Evolutionary conservation across 1,140 invertebrate species (phyloP).

Genomic region (Solen grandis): DNA sequence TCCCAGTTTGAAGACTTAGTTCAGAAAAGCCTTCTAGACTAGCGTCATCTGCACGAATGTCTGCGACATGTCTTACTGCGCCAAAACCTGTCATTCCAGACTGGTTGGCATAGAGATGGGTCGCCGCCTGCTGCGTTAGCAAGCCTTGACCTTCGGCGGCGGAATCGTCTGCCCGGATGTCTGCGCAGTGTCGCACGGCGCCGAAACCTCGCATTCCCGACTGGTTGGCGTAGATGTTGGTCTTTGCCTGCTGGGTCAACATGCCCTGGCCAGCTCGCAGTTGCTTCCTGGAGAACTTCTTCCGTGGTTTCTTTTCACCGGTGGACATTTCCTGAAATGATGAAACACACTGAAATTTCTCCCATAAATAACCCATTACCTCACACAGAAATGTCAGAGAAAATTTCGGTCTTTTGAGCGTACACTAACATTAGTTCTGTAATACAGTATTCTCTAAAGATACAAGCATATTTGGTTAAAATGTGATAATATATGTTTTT

Average conservation of each 20-base stretch:
- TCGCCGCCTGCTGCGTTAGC: constrained; percentile 35
- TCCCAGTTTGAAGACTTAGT: constrained; percentile 96
- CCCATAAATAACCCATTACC: no score
- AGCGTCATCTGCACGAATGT: constrained; percentile 63
- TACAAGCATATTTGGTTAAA: no score
- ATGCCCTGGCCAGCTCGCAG: constrained; percentile 85
- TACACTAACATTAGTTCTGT: no score
- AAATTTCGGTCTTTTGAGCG: no score
- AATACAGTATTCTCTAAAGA: no score
- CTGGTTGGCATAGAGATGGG: constrained; percentile 45
- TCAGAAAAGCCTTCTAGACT: constrained; percentile 85
- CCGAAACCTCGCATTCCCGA: constrained; percentile 70
- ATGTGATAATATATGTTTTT: no score
- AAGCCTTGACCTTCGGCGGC: constrained; percentile 25
- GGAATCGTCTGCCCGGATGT: constrained; percentile 57
- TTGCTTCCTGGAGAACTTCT: constrained; percentile 38
- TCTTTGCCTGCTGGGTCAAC: constrained; percentile 94
- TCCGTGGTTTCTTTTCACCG: constrained; percentile 20
- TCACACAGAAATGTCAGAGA: no score
- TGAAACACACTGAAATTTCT: not conserved
- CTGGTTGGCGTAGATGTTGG: constrained; percentile 87
- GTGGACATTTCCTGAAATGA: constrained; percentile 25
- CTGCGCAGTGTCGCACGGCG: constrained; percentile 71
- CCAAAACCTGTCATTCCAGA: constrained; percentile 36
- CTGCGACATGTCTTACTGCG: constrained; percentile 27